Conservation (phyloP, 2,888 invertebrate species). For the Micoletzkya japonica region DNA sequence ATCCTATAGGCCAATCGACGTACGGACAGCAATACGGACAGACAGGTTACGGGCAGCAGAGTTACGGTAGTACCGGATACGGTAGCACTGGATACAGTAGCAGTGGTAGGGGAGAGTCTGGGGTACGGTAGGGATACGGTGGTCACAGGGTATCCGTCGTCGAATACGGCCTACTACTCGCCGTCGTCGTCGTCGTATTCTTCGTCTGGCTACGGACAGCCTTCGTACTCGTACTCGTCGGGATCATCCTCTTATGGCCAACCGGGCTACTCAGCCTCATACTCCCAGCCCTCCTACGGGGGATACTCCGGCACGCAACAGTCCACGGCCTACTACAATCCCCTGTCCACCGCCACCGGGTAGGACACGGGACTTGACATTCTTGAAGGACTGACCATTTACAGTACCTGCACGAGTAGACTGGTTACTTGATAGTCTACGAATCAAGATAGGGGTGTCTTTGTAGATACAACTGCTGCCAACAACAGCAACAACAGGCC, state of each 20-base stretch:
- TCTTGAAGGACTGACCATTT: no score
- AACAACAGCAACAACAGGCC: background rate
- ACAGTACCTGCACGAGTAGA: no score
- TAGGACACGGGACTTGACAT: no score
- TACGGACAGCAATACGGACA: background rate
- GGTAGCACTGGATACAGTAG: slow-evolving; percentile 23
- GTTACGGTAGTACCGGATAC: slow-evolving; percentile 14
- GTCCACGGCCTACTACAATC: slow-evolving; percentile 20
- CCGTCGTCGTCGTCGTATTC: slow-evolving; percentile 2
- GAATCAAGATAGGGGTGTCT: background rate
- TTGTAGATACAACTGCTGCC: background rate
- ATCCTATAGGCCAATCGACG: slow-evolving; percentile 21
- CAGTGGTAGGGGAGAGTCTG: background rate
- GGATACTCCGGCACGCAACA: background rate
- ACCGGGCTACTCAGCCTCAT: background rate
- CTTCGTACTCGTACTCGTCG: background rate
- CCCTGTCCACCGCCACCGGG: slow-evolving; percentile 23
- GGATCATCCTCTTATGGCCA: background rate
- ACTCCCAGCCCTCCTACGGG: no score
- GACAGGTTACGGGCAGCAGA: slow-evolving; percentile 22
- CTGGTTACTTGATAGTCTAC: no score
- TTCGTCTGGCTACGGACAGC: background rate
- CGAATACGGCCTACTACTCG: slow-evolving; percentile 10
- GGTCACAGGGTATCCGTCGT: background rate
- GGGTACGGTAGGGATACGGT: background rate